These are phyloP conservation scores for Typhlomys cinereus DNA, from an alignment of 2,113 vertebrate genomes.

Conservation along the genomic window DNA sequence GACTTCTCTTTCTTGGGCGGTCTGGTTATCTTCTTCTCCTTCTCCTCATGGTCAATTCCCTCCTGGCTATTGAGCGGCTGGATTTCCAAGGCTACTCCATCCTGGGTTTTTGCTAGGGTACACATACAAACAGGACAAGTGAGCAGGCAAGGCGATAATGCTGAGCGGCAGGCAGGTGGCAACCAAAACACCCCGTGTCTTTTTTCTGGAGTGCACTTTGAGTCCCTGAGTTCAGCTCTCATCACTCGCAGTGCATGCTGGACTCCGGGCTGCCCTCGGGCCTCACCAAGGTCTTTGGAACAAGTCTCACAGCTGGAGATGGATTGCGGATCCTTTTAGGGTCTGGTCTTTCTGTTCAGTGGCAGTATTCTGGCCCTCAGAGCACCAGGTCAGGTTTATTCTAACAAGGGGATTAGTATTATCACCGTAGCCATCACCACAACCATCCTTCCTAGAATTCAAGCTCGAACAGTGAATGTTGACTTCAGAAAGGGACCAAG, in stretches of 20 bases:
- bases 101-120: constrained; percentile 95
- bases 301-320: background rate
- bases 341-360: background rate
- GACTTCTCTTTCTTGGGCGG: constrained; percentile 98
- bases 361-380: constrained; percentile 43
- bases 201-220: background rate
- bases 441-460: constrained; percentile 34
- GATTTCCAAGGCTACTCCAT: constrained; percentile 97
- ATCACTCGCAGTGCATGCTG: background rate
- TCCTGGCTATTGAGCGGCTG: constrained; percentile 98
- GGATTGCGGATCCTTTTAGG: background rate
- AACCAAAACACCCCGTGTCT: background rate
- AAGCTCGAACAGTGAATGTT: constrained; percentile 36
- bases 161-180: background rate
- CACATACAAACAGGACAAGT: constrained; percentile 72
- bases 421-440: background rate
- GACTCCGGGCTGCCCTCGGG: background rate
- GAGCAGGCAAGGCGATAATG: background rate
- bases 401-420: constrained; percentile 1
- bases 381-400: constrained; percentile 30
- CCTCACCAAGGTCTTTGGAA: background rate
- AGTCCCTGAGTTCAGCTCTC: background rate
- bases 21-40: constrained; percentile 92
- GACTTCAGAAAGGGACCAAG: constrained; percentile 36
- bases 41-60: constrained; percentile 92